Conservation (phyloP, 2,888 invertebrate species). For the Tenthredo distinguenda region DNA sequence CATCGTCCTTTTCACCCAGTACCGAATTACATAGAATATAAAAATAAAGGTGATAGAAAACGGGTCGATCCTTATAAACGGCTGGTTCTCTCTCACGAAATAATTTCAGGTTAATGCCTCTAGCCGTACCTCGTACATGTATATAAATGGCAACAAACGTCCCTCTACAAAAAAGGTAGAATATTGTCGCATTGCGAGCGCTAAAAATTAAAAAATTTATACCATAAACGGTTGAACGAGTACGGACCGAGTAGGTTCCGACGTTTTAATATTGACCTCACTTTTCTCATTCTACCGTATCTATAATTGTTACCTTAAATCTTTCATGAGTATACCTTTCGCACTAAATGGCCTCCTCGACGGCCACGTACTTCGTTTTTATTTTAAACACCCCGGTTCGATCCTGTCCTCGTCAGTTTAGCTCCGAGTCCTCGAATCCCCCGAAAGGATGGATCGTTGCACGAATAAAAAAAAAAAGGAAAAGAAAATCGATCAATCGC, state of each 20-base stretch:
- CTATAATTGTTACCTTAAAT: conserved; percentile 26
- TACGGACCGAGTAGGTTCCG: neutral
- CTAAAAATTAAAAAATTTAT: conserved; percentile 30
- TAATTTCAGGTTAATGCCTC: neutral
- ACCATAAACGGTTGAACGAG: conserved; percentile 21
- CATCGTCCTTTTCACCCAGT: neutral
- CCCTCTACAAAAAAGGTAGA: neutral
- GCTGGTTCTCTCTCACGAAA: conserved; percentile 35
- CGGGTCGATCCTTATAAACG: neutral
- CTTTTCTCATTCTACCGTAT: neutral
- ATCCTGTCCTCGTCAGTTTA: conserved; percentile 27
- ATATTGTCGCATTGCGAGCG: conserved; percentile 19
- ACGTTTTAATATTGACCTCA: conserved; percentile 14
- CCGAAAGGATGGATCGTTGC: conserved; percentile 75
- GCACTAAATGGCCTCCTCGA: conserved; percentile 54
- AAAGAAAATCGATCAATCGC: neutral
- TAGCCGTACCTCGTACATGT: neutral
- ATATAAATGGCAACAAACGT: conserved; percentile 10
- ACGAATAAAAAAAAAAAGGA: conserved; percentile 76
- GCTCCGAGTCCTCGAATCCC: neutral
- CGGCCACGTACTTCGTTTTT: conserved; percentile 46
- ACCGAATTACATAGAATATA: neutral
- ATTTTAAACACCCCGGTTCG: neutral
- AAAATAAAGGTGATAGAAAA: neutral
- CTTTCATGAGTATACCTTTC: conserved; percentile 31